phyloP scores from a whole-genome alignment of 2,113 vertebrate species.

The Regulus satrapa region DNA sequence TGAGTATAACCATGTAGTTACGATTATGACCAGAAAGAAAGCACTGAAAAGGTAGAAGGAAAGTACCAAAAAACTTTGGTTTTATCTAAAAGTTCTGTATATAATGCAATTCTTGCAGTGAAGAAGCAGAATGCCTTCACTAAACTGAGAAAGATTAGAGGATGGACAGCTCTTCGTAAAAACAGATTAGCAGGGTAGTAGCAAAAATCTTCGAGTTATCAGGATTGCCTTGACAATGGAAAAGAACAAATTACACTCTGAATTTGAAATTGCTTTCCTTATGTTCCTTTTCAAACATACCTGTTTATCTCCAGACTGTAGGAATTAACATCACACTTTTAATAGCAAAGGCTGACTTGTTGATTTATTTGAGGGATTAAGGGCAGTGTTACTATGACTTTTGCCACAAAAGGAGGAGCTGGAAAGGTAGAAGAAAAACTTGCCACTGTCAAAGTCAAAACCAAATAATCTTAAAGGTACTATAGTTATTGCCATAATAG shows the following conservation, averaged over 20 bases:
- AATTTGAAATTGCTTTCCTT: neutral
- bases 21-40: neutral
- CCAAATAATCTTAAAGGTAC: neutral
- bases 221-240: neutral
- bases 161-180: neutral
- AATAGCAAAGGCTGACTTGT: neutral
- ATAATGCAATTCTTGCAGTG: neutral
- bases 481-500: neutral
- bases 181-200: neutral
- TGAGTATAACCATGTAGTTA: neutral
- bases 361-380: neutral
- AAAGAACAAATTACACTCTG: neutral
- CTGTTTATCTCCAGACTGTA: neutral
- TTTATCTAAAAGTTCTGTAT: neutral
- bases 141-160: constrained; percentile 7
- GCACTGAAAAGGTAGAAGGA: neutral
- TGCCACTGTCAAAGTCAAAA: neutral
- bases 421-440: neutral
- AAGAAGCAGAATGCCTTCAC: neutral
- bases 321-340: neutral
- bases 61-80: neutral
- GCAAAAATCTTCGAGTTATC: neutral
- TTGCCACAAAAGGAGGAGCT: neutral
- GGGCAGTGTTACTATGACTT: neutral
- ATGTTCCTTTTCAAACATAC: neutral